Conservation (phyloP, 2,888 invertebrate species). For the Chymomyza fuscimana region DNA sequence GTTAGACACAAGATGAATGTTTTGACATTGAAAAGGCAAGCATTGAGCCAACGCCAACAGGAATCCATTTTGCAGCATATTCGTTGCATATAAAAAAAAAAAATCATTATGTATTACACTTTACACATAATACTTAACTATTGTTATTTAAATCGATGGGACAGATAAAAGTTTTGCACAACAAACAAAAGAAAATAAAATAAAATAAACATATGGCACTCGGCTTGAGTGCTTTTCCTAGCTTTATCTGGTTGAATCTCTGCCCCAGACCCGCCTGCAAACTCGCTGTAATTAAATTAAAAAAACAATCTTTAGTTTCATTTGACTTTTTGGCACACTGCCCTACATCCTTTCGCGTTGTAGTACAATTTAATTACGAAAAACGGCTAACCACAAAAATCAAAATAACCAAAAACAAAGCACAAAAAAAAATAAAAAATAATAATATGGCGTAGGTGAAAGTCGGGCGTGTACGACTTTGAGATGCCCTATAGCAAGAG, state of each 20-base stretch:
- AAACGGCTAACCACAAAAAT: not conserved
- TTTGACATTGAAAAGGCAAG: not conserved
- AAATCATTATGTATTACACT: not conserved
- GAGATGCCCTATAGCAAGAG: too few relatives aligned
- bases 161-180: not conserved
- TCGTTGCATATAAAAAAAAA: not conserved
- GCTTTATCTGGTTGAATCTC: not conserved
- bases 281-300: not conserved
- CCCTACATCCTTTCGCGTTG: not conserved
- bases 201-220: not conserved
- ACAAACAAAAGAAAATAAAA: not conserved
- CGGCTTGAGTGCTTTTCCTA: not conserved
- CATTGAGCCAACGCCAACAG: not conserved
- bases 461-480: too few relatives aligned
- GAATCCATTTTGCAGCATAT: not conserved
- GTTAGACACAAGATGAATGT: not conserved
- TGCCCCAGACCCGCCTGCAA: not conserved
- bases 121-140: not conserved
- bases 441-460: too few relatives aligned
- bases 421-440: too few relatives aligned
- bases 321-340: not conserved
- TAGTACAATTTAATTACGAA: not conserved
- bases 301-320: not conserved
- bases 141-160: not conserved
- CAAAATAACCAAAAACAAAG: not conserved